Evolutionary conservation across 2,888 invertebrate genomes (phyloP).

Genomic region (Watsonalla binaria): DNA sequence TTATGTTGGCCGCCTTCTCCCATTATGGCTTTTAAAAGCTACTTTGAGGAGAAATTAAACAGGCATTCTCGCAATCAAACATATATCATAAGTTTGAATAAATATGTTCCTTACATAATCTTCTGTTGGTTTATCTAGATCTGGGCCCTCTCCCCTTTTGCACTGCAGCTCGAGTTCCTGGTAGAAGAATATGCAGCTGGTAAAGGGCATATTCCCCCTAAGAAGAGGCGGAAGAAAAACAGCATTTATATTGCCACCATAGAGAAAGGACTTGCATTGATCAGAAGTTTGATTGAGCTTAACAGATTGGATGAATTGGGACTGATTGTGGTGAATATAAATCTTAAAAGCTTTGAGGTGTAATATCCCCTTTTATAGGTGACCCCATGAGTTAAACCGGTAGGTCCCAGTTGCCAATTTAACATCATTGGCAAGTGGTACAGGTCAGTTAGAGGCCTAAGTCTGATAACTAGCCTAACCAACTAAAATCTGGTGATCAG

Average conservation of each 20-base stretch:
- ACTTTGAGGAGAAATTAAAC: too few relatives aligned
- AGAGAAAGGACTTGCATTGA: conserved; percentile 92
- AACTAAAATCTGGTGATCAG: too few relatives aligned
- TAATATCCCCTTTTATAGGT: too few relatives aligned
- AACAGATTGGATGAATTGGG: conserved; percentile 87
- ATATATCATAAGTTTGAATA: background rate
- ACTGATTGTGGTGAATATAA: conserved; percentile 81
- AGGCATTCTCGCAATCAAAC: too few relatives aligned
- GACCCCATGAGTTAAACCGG: too few relatives aligned
- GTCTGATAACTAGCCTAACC: too few relatives aligned
- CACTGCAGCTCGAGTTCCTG: conserved; percentile 90
- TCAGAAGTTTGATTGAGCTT: conserved; percentile 91
- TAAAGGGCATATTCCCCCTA: conserved; percentile 93
- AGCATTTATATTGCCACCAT: conserved; percentile 95
- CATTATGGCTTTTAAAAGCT: too few relatives aligned
- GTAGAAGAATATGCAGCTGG: conserved; percentile 97
- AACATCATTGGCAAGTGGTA: too few relatives aligned
- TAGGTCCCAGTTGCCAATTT: too few relatives aligned
- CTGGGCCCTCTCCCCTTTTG: conserved; percentile 90
- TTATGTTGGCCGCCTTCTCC: too few relatives aligned
- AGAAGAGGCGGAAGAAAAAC: conserved; percentile 84
- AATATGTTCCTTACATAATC: background rate
- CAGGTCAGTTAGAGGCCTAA: too few relatives aligned
- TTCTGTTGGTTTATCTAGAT: conserved; percentile 78
- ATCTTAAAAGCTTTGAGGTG: too few relatives aligned